Conservation (phyloP, 1,140 invertebrate species). For the Myzus persicae region DNA sequence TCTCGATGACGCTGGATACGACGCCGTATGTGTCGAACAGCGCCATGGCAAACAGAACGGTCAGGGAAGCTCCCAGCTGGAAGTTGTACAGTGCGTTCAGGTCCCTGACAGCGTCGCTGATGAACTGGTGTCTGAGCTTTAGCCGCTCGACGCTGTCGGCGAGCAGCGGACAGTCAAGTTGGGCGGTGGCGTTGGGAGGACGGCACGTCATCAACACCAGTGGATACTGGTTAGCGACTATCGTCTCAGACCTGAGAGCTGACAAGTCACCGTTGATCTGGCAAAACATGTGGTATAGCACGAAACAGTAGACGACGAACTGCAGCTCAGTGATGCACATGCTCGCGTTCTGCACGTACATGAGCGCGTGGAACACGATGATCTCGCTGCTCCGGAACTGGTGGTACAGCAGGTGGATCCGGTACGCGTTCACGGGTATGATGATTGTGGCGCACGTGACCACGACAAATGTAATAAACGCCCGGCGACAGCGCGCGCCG, state of each 20-base stretch:
- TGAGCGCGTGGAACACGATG: not conserved
- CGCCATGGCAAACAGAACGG: not conserved
- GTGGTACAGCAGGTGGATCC: not conserved
- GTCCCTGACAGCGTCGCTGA: not conserved
- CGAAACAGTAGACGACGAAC: not conserved
- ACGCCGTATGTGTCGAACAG: not conserved
- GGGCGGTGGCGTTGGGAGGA: no score
- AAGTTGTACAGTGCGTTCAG: slow-evolving; percentile 7
- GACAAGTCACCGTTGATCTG: not conserved
- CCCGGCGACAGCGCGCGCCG: no score
- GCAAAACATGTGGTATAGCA: not conserved
- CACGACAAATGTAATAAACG: not conserved
- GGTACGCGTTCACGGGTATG: not conserved
- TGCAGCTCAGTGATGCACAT: not conserved
- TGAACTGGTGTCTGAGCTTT: not conserved
- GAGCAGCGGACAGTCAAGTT: no score
- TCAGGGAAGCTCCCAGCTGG: not conserved
- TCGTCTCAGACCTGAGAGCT: not conserved
- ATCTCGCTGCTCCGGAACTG: not conserved
- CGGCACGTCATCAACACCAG: not conserved
- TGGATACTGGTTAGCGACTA: not conserved
- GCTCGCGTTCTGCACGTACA: not conserved
- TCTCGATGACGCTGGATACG: not conserved
- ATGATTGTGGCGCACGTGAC: not conserved
- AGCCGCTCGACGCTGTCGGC: not conserved